phyloP scores from a whole-genome alignment of 2,797 vertebrate species.

The Rhinella marina region DNA sequence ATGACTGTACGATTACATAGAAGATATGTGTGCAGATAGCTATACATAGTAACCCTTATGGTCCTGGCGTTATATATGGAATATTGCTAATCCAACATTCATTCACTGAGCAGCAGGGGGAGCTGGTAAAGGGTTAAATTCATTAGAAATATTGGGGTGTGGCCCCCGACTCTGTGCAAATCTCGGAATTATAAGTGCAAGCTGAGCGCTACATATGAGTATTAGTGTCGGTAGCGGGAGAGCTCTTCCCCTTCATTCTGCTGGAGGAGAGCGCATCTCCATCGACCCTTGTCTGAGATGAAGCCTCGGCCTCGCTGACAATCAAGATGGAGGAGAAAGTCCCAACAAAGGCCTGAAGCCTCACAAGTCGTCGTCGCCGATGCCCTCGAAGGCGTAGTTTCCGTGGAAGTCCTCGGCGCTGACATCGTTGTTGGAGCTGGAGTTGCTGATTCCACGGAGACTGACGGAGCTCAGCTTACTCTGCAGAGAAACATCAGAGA shows the following conservation, averaged over 20 bases:
- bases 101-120: slow-evolving; percentile 7
- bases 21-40: not conserved
- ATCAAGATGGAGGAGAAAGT: not conserved
- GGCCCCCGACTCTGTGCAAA: slow-evolving; percentile 80
- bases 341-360: slow-evolving; percentile 56
- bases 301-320: slow-evolving; percentile 46
- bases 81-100: not conserved
- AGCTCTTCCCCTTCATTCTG: not conserved
- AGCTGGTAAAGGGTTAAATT: slow-evolving; percentile 1
- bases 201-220: slow-evolving; percentile 61
- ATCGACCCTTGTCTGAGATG: slow-evolving; percentile 33
- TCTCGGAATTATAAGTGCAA: slow-evolving; percentile 78
- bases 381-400: slow-evolving; percentile 98
- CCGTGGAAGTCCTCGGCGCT: slow-evolving; percentile 91
- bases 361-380: slow-evolving; percentile 97
- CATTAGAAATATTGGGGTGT: not conserved
- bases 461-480: slow-evolving; percentile 96
- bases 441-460: slow-evolving; percentile 90
- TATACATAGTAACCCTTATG: slow-evolving; percentile 22
- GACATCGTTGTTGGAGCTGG: slow-evolving; percentile 86
- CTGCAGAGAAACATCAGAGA: slow-evolving; percentile 70
- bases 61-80: not conserved
- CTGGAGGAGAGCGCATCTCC: slow-evolving; percentile 25
- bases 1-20: not conserved
- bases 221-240: slow-evolving; percentile 14